Percentiles rank a stretch among this genome's conserved stretches.
phyloP scores from a whole-genome alignment of 2,888 invertebrate genomes.

The Lepas anatifera region DNA sequence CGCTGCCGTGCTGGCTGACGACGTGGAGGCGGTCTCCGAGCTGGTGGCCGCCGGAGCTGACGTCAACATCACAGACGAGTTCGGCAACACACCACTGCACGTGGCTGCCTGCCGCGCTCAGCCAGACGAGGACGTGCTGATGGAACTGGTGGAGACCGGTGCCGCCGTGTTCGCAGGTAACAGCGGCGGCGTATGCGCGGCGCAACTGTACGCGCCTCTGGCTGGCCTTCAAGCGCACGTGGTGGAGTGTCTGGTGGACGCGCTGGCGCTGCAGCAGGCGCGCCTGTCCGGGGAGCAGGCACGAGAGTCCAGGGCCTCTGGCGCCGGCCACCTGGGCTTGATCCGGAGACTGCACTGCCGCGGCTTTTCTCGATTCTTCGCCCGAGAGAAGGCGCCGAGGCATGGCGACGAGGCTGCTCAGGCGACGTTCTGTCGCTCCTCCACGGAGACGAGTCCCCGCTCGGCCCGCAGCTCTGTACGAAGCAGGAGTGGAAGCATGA shows the following conservation, averaged over 20 bases:
- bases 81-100: conserved; percentile 45
- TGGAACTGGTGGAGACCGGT: conserved; percentile 40
- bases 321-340: background rate
- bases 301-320: background rate
- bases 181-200: conserved; percentile 39
- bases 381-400: background rate
- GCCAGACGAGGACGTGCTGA: conserved; percentile 41
- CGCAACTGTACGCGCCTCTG: conserved; percentile 39
- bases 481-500: background rate
- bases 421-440: background rate
- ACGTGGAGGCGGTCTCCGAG: background rate
- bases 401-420: background rate
- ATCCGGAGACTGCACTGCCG: conserved; percentile 4
- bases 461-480: background rate
- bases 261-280: conserved; percentile 1
- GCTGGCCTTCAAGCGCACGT: conserved; percentile 21
- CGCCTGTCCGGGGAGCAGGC: background rate
- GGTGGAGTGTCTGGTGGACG: background rate
- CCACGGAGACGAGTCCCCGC: background rate
- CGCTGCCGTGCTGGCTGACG: background rate
- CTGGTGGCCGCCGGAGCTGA: background rate
- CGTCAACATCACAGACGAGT: background rate
- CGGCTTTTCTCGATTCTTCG: background rate
- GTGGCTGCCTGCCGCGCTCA: conserved; percentile 43
- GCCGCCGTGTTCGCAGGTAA: conserved; percentile 38